Evolutionary conservation across 2,113 vertebrate species (phyloP).

Genomic region (human (Homo sapiens)): GRCh38 chr21:43395501-43396000

Average conservation of each 20-base stretch:
- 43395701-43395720: neutral
- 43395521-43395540: too few species aligned
- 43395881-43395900: neutral
- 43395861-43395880: neutral
- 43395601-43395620: rapidly evolving
- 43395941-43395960: neutral
- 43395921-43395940: neutral
- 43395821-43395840: neutral
- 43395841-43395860: neutral
- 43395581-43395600: neutral
- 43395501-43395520: neutral
- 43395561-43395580: neutral
- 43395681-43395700: neutral
- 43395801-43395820: neutral
- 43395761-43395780: neutral
- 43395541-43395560: neutral
- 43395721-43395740: neutral
- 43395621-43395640: neutral
- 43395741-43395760: neutral
- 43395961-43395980: neutral
- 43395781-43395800: neutral
- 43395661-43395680: rapidly evolving
- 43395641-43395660: neutral
- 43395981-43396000: neutral
- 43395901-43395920: neutral